A percentile compares a stretch with the other conserved stretches of the same genome.
These are phyloP conservation scores for Microtus richardsoni DNA, from an alignment of 2,113 vertebrate species.

Conservation along the genomic window DNA sequence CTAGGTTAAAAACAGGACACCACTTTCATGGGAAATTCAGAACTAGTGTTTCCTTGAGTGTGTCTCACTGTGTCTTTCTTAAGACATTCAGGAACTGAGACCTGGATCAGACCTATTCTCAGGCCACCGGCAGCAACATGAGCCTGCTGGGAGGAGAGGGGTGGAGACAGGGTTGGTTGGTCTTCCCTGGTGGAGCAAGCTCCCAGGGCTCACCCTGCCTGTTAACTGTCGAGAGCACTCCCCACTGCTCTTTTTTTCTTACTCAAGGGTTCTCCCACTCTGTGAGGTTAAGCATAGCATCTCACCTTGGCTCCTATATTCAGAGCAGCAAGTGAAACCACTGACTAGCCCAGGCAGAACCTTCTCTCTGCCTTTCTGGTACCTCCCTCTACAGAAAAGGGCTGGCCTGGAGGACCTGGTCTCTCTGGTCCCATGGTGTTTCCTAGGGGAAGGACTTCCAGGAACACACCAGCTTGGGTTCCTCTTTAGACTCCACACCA, in stretches of 20 bases:
- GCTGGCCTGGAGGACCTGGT: not conserved
- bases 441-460: not conserved
- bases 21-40: accelerated
- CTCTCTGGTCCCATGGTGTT: not conserved
- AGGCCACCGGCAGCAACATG: not conserved
- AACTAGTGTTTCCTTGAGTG: accelerated
- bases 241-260: not conserved
- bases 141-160: not conserved
- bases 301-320: not conserved
- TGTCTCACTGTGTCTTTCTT: not conserved
- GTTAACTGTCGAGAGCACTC: not conserved
- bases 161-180: not conserved
- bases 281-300: too few species aligned
- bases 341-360: accelerated
- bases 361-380: not conserved
- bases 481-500: not conserved
- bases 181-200: not conserved
- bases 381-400: too few species aligned
- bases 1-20: accelerated
- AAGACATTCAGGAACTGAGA: too few species aligned
- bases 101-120: too few species aligned
- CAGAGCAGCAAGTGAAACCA: accelerated
- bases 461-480: not conserved
- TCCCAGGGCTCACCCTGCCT: too few species aligned
- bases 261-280: not conserved